phyloP scores from a whole-genome alignment of 2,113 vertebrate genomes.

The Tupaia chinensis region DNA sequence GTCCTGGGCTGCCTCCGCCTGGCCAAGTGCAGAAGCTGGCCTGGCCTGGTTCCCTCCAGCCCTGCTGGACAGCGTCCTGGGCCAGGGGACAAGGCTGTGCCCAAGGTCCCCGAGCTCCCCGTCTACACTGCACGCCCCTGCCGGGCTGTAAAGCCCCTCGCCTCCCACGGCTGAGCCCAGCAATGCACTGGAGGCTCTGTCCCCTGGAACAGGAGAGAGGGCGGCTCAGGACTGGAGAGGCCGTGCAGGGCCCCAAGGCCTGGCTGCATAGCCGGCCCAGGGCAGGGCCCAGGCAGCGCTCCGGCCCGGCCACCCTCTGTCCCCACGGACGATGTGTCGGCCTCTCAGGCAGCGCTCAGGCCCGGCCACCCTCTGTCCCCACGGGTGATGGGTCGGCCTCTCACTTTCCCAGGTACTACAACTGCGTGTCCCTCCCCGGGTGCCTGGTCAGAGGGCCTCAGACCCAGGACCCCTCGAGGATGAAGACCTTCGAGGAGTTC shows the following conservation, averaged over 20 bases:
- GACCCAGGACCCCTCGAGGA: constrained; percentile 90
- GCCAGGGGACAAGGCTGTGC: neutral
- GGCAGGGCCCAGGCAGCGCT: too few relatives aligned
- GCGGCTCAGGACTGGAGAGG: neutral
- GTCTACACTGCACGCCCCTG: too few relatives aligned
- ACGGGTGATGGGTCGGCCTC: too few relatives aligned
- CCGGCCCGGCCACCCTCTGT: neutral
- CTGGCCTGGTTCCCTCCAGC: neutral
- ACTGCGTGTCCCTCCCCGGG: constrained; percentile 95
- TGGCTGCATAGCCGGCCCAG: fast-evolving
- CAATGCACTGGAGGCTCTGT: neutral
- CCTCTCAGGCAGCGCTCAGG: too few relatives aligned
- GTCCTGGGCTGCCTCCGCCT: too few relatives aligned
- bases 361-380: too few relatives aligned
- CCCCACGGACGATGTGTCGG: too few relatives aligned
- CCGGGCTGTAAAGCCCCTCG: fast-evolving
- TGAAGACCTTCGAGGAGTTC: constrained; percentile 97
- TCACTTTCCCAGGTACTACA: constrained; percentile 93
- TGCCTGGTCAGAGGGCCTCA: constrained; percentile 92
- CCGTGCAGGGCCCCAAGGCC: fast-evolving
- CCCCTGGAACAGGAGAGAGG: neutral
- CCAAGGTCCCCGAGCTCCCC: neutral
- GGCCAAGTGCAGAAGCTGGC: too few relatives aligned
- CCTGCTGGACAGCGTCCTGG: neutral
- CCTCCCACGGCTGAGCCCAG: neutral